A percentile compares a stretch with the other conserved stretches of the same genome.
Conservation (phyloP, 2,113 vertebrate species). For the Cheilinus undulatus region DNA sequence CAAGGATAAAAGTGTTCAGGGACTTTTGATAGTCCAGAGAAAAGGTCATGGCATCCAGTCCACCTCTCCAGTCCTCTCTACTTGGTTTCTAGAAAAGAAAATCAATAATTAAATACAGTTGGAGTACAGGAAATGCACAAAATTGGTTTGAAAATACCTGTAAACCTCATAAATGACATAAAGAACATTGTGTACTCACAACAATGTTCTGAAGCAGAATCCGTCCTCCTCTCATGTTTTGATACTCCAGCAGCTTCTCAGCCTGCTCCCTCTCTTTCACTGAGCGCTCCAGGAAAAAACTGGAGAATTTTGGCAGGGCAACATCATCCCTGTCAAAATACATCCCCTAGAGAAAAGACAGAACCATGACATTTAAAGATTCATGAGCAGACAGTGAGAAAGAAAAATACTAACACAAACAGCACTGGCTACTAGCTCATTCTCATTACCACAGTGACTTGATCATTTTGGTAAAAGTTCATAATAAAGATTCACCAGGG, state of each 20-base stretch:
- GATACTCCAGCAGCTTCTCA: slow-evolving; percentile 80
- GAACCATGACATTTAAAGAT: neutral
- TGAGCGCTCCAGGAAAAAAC: slow-evolving; percentile 79
- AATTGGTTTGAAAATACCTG: neutral
- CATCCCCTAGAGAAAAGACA: slow-evolving; percentile 72
- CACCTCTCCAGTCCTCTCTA: slow-evolving; percentile 79
- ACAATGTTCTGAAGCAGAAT: slow-evolving; percentile 80
- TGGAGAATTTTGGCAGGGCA: slow-evolving; percentile 80
- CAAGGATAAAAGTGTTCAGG: slow-evolving; percentile 73
- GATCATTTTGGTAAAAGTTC: neutral
- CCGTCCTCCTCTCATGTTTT: slow-evolving; percentile 81
- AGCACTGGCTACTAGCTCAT: neutral
- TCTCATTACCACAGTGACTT: neutral
- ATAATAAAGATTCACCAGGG: slow-evolving; percentile 65
- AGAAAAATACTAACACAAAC: neutral
- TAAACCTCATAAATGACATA: fast-evolving
- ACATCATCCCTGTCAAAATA: slow-evolving; percentile 84
- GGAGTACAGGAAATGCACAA: neutral
- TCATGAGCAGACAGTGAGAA: neutral
- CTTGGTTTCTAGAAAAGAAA: slow-evolving; percentile 74
- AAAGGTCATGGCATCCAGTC: slow-evolving; percentile 79
- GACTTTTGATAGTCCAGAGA: slow-evolving; percentile 82
- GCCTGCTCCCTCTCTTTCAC: slow-evolving; percentile 79
- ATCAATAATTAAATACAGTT: neutral
- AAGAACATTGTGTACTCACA: slow-evolving; percentile 46